phyloP scores from a whole-genome alignment of 1,140 invertebrate species.

The Leptonema lineaticorne region DNA sequence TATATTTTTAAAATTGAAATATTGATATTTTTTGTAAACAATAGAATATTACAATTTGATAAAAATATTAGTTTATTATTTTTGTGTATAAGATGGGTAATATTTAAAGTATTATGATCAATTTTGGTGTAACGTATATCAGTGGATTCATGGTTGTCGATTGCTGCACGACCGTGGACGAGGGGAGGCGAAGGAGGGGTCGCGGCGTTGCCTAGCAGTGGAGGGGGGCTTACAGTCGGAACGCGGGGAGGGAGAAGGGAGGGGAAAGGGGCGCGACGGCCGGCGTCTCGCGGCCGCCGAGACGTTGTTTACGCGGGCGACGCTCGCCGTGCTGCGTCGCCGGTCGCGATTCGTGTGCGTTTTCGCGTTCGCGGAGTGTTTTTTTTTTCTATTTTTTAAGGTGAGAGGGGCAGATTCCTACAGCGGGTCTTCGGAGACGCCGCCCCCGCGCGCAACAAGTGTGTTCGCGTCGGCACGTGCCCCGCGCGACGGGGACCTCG shows the following conservation, averaged over 20 bases:
- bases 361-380: not conserved
- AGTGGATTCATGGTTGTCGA: not conserved
- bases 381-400: too few species aligned
- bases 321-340: constrained; percentile 8
- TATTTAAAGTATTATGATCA: too few species aligned
- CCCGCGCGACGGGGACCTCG: not conserved
- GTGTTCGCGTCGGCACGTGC: constrained; percentile 3
- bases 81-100: too few species aligned
- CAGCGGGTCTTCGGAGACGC: not conserved
- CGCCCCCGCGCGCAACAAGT: constrained; percentile 32
- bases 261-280: not conserved
- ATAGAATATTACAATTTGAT: too few species aligned
- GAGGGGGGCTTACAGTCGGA: not conserved
- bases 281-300: not conserved
- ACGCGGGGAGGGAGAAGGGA: not conserved
- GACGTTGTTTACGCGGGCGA: not conserved
- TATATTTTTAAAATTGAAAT: too few species aligned
- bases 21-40: too few species aligned
- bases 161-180: not conserved
- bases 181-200: not conserved
- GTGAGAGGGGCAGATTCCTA: not conserved
- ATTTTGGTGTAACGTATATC: not conserved
- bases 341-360: constrained; percentile 1
- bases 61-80: too few species aligned
- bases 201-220: not conserved